Percentiles rank a stretch among this genome's conserved stretches.
Evolutionary conservation across 2,888 invertebrate genomes (phyloP).

Genomic region (Cheilosia soror): DNA sequence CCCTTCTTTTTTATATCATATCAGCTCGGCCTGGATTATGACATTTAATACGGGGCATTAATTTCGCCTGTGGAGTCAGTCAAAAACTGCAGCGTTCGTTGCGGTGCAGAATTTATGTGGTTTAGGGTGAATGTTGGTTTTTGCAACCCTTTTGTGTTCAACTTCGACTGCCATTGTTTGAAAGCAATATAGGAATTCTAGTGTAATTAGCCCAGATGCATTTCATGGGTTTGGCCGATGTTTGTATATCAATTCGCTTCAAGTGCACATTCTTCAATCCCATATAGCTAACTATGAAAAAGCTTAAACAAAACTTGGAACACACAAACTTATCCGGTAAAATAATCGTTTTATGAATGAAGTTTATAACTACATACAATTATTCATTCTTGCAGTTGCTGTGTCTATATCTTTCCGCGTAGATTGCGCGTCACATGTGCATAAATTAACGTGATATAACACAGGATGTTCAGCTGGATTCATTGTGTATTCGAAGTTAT

Average conservation of each 20-base stretch:
- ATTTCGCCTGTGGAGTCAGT: conserved; percentile 46
- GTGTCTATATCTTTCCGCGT: conserved; percentile 36
- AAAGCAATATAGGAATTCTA: conserved; percentile 44
- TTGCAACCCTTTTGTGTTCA: conserved; percentile 28
- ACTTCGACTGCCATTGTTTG: conserved; percentile 31
- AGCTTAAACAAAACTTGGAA: neutral
- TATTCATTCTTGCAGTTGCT: conserved; percentile 28
- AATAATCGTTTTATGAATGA: neutral
- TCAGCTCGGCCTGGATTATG: conserved; percentile 60
- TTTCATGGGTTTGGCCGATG: conserved; percentile 40
- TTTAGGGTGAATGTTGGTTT: conserved; percentile 31
- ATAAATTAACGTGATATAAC: conserved; percentile 43
- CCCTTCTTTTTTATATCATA: conserved; percentile 26
- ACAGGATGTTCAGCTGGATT: conserved; percentile 52
- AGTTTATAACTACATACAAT: neutral
- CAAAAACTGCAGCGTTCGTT: conserved; percentile 52
- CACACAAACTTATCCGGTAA: conserved; percentile 4
- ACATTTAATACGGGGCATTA: conserved; percentile 69
- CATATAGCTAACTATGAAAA: neutral
- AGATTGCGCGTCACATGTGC: conserved; percentile 22
- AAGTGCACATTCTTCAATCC: conserved; percentile 24
- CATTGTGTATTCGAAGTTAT: conserved; percentile 37
- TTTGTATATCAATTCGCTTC: conserved; percentile 46
- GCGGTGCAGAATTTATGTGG: conserved; percentile 23
- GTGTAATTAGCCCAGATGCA: conserved; percentile 63